Evolutionary conservation across 2,888 invertebrate genomes (phyloP), one percentile per base, ranked within the genome.

Genomic region (Lomographa bimaculata): DNA sequence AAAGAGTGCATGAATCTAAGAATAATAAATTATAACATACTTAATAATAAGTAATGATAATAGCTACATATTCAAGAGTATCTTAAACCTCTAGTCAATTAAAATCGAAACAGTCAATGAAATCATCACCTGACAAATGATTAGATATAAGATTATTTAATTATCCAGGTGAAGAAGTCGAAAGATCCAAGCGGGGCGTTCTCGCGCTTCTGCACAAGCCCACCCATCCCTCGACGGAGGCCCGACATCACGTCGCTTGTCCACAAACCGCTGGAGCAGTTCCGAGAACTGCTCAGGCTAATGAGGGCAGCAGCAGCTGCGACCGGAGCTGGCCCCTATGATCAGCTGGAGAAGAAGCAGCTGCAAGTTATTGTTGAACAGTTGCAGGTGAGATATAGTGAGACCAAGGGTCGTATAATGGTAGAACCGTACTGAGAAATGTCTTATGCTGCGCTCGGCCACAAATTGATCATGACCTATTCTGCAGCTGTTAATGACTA

Each of bases 221-320:
- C 96, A 1, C 92, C 94, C 7, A 94, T 96, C 57, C 96, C 96
- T 1, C 91, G 95, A 50, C 91, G 94, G 73, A 91, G 95, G 52
- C 96, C 96, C 6, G 96, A 97, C 72, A 92, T 97, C 50, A 96
- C 96, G 5, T 93, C 95, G 6, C 92, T 96, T 54, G 92, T 97
- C 45, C 94, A 96, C 74, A 94, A 95, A 64, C 96, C 96, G 0
- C 76, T 96, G 56, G 96, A 96, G 78, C 96, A 96, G 85, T 89
- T 90, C 63, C 64, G 90, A 5, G 90, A 90, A 43, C 67, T 90
- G 17, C 60, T 90, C 29, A 67, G 90, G 57, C 68, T 90, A 36
- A 86, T 90, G 79, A 65, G 89, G 34, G 68, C 89, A 0, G 89
- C 90, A 0, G 84, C 79, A 0, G 70, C 80, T 0, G 71, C 81